phyloP scores from a whole-genome alignment of 2,888 invertebrate species.

The Dasysyrphus tricinctus region DNA sequence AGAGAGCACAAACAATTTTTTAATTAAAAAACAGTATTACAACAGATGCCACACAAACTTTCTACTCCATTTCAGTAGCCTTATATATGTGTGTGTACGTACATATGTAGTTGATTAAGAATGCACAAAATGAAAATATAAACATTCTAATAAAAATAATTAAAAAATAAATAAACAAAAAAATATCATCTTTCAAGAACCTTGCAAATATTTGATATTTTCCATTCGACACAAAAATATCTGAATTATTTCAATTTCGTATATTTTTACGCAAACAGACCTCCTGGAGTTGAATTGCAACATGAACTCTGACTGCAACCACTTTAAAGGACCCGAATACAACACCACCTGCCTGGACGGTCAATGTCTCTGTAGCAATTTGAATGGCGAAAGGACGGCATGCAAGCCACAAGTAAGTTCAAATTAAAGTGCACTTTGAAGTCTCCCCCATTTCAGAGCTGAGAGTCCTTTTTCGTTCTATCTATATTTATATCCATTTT shows the following conservation, averaged over 20 bases:
- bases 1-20: not conserved
- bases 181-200: conserved; percentile 5
- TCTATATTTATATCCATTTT: not conserved
- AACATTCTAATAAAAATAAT: not conserved
- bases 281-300: conserved; percentile 79
- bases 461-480: conserved; percentile 13
- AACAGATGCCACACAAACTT: not conserved
- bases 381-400: conserved; percentile 63
- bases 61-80: not conserved
- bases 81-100: not conserved
- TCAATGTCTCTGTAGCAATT: conserved; percentile 77
- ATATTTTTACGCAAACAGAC: conserved; percentile 66
- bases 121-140: not conserved
- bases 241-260: conserved; percentile 1
- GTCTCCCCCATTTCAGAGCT: not conserved
- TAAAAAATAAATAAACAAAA: not conserved
- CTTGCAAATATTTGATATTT: conserved; percentile 23
- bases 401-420: conserved; percentile 78
- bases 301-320: conserved; percentile 77
- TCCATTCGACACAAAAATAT: not conserved
- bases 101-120: not conserved
- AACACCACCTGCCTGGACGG: conserved; percentile 76
- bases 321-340: conserved; percentile 76
- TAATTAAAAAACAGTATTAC: not conserved
- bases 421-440: conserved; percentile 25